Evolutionary conservation across 1,140 invertebrate species (phyloP).

Genomic region (Andricus grossulariae): DNA sequence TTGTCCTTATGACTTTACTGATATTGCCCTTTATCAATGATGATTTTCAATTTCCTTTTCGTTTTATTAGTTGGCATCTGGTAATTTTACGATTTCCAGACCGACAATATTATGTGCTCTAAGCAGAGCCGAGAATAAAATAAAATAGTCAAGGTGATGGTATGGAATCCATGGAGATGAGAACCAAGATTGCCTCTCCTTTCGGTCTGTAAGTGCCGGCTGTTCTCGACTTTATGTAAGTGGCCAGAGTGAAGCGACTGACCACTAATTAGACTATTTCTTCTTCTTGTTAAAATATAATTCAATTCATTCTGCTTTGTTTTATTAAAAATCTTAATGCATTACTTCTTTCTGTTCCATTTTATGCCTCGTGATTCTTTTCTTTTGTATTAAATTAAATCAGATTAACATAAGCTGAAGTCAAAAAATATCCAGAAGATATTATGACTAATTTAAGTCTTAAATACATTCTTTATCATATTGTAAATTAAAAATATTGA

Average conservation of each 20-base stretch:
- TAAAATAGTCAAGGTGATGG: constrained; percentile 49
- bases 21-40: neutral
- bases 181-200: constrained; percentile 56
- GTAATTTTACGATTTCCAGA: neutral
- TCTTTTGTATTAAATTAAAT: too few relatives aligned
- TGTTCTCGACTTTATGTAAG: constrained; percentile 58
- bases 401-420: too few relatives aligned
- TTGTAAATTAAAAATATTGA: too few relatives aligned
- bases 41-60: neutral
- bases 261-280: neutral
- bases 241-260: constrained; percentile 49
- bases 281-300: neutral
- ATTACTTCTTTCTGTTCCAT: too few relatives aligned
- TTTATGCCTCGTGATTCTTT: too few relatives aligned
- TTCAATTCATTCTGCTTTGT: neutral
- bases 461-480: too few relatives aligned
- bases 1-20: neutral
- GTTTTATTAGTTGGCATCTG: neutral
- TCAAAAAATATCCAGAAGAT: too few relatives aligned
- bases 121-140: constrained; percentile 28
- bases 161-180: constrained; percentile 55
- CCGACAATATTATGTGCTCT: neutral
- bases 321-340: too few relatives aligned
- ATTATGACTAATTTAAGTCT: too few relatives aligned
- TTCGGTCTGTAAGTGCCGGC: constrained; percentile 41